phyloP scores from a whole-genome alignment of 2,113 vertebrate genomes.

The Pangasianodon hypophthalmus region DNA sequence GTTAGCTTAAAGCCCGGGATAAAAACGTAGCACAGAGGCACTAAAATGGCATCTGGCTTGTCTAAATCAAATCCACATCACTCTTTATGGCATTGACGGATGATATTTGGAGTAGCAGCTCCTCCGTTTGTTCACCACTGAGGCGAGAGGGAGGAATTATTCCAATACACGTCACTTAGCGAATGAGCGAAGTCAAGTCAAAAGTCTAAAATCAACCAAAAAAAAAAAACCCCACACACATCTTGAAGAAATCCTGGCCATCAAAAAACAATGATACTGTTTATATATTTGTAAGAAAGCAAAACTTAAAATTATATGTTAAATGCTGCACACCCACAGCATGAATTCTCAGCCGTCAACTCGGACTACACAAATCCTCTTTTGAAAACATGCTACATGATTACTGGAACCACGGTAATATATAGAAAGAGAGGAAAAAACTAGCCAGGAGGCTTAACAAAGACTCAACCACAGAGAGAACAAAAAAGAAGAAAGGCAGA shows the following conservation, averaged over 20 bases:
- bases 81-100: conserved; percentile 75
- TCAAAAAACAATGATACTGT: conserved; percentile 64
- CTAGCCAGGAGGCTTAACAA: conserved; percentile 35
- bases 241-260: conserved; percentile 76
- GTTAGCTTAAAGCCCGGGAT: conserved; percentile 19
- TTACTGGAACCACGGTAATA: conserved; percentile 53
- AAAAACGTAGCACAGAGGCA: conserved; percentile 19
- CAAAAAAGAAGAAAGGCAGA: conserved; percentile 59
- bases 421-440: conserved; percentile 42
- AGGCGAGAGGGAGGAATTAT: conserved; percentile 66
- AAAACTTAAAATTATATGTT: conserved; percentile 66
- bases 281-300: conserved; percentile 70
- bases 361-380: conserved; percentile 56
- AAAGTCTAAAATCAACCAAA: conserved; percentile 59
- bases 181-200: conserved; percentile 51
- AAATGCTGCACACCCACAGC: conserved; percentile 56
- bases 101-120: conserved; percentile 74
- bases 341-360: background rate
- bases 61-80: conserved; percentile 64
- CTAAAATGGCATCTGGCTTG: conserved; percentile 46
- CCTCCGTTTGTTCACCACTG: conserved; percentile 69
- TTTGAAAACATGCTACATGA: conserved; percentile 58
- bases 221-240: conserved; percentile 48
- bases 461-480: conserved; percentile 48
- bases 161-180: conserved; percentile 64